These are phyloP conservation scores for Thereva unica DNA, from an alignment of 2,888 invertebrate genomes.

Conservation along the genomic window DNA sequence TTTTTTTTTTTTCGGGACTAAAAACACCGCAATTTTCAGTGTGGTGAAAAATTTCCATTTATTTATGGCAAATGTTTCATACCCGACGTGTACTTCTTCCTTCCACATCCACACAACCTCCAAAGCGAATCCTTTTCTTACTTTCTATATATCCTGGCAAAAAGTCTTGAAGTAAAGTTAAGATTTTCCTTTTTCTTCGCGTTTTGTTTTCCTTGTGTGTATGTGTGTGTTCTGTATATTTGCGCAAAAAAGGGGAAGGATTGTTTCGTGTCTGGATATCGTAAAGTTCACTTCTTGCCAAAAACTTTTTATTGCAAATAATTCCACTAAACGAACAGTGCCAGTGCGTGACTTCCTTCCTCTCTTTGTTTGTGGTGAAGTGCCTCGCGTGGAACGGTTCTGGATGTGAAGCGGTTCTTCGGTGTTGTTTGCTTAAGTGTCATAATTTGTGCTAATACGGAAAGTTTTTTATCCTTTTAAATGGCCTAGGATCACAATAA, in stretches of 20 bases:
- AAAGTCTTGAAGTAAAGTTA: too few species aligned
- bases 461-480: slow-evolving; percentile 10
- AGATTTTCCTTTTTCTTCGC: too few species aligned
- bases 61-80: slow-evolving; percentile 5
- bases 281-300: slow-evolving; percentile 18
- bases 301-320: slow-evolving; percentile 32
- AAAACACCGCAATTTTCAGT: slow-evolving; percentile 22
- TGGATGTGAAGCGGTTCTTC: slow-evolving; percentile 8
- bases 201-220: neutral
- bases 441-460: slow-evolving; percentile 29
- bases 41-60: slow-evolving; percentile 26
- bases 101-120: neutral
- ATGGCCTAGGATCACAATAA: too few species aligned
- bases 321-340: slow-evolving; percentile 20
- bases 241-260: neutral
- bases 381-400: neutral
- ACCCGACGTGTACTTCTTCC: neutral
- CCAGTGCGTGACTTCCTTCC: slow-evolving; percentile 33
- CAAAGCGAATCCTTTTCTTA: neutral
- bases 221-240: neutral
- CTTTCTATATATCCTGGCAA: too few species aligned
- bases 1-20: neutral
- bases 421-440: slow-evolving; percentile 21
- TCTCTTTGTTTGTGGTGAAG: slow-evolving; percentile 3
- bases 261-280: slow-evolving; percentile 22